Percentiles rank a stretch among this genome's conserved stretches.
These are phyloP conservation scores for Zaprionus capensis DNA, from an alignment of 1,140 invertebrate species.

Conservation along the genomic window DNA sequence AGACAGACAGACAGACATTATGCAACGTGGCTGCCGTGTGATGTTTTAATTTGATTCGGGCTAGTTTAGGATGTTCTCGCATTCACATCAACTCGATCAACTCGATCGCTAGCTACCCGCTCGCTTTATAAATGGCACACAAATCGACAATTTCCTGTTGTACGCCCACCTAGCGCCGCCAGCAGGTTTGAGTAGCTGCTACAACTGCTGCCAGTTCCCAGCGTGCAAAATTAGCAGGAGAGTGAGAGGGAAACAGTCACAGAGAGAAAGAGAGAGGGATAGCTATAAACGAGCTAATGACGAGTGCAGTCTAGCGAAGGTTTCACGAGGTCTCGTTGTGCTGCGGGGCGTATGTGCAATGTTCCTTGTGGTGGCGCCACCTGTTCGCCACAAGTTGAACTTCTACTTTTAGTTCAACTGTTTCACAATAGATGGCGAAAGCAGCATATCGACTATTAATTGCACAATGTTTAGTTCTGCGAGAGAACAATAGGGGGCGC, in stretches of 20 bases:
- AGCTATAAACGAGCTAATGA: neutral
- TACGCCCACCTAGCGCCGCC: constrained; percentile 50
- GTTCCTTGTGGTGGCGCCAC: neutral
- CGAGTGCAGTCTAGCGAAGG: constrained; percentile 1
- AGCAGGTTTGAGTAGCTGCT: neutral
- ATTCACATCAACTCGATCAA: constrained; percentile 40
- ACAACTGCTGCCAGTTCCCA: constrained; percentile 13
- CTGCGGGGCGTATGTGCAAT: constrained; percentile 27
- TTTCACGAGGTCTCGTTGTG: constrained; percentile 4
- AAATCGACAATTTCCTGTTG: constrained; percentile 65
- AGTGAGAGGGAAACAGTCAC: neutral
- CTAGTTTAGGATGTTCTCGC: constrained; percentile 32
- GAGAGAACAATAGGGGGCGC: no score
- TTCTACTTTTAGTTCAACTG: neutral
- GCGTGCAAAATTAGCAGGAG: constrained; percentile 33
- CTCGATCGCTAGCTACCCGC: constrained; percentile 22
- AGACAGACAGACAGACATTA: constrained; percentile 14
- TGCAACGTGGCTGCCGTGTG: constrained; percentile 16
- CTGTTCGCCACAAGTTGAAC: neutral
- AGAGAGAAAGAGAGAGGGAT: neutral
- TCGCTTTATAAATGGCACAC: constrained; percentile 52
- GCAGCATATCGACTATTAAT: neutral
- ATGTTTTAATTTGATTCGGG: constrained; percentile 19
- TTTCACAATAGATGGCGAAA: neutral
- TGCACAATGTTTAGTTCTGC: no score